These are phyloP conservation scores for Microplitis mediator DNA, from an alignment of 1,140 invertebrate species.

Conservation along the genomic window DNA sequence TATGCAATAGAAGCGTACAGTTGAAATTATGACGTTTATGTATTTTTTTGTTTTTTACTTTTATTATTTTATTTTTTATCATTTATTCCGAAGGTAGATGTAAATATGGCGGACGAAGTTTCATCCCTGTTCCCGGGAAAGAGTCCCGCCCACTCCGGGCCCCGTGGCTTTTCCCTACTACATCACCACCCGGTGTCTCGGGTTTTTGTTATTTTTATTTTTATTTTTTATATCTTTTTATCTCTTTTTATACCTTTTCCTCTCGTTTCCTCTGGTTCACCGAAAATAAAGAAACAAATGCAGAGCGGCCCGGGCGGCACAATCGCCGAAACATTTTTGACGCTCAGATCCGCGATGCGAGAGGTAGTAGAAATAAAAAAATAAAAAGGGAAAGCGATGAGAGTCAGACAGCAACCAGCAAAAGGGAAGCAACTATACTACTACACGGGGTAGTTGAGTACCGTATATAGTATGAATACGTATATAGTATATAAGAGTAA, in stretches of 20 bases:
- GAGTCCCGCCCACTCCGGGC: slow-evolving; percentile 54
- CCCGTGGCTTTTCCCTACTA: slow-evolving; percentile 28
- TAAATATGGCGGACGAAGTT: slow-evolving; percentile 60
- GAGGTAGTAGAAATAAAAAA: slow-evolving; percentile 37
- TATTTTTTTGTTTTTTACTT: not conserved
- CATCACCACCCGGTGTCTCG: not conserved
- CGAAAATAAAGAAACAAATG: slow-evolving; percentile 56
- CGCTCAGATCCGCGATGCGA: slow-evolving; percentile 42
- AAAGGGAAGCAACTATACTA: slow-evolving; percentile 17
- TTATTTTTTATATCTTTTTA: slow-evolving; percentile 4
- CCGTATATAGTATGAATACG: not conserved
- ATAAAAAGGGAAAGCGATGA: slow-evolving; percentile 23
- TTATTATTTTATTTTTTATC: slow-evolving; percentile 6
- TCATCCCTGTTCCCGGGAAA: slow-evolving; percentile 50
- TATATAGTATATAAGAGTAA: slow-evolving; percentile 7
- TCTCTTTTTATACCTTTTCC: not conserved
- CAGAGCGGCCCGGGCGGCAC: slow-evolving; percentile 49
- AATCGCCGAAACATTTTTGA: slow-evolving; percentile 60
- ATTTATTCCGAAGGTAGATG: slow-evolving; percentile 36
- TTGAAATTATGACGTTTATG: not conserved
- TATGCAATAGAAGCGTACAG: too few relatives aligned
- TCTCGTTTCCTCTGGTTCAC: slow-evolving; percentile 26
- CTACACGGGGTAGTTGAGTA: slow-evolving; percentile 6
- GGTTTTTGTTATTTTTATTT: not conserved
- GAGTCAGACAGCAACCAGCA: slow-evolving; percentile 19